These are phyloP conservation scores for Microplitis deprimator DNA, from an alignment of 2,888 invertebrate species.

Conservation along the genomic window DNA sequence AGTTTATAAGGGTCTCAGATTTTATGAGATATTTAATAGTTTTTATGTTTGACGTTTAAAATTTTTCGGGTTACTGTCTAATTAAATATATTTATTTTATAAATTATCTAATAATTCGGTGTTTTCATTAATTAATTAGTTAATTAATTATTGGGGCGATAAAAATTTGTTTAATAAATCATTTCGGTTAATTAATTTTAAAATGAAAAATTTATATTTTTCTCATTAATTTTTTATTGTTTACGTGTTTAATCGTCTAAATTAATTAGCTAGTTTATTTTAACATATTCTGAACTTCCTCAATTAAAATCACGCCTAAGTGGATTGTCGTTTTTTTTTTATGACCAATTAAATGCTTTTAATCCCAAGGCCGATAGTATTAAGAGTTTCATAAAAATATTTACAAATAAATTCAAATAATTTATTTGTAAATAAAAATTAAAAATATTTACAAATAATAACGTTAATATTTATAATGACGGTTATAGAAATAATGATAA, in stretches of 20 bases:
- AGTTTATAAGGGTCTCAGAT: no score
- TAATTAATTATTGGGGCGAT: background rate
- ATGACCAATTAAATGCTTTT: background rate
- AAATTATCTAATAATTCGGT: background rate
- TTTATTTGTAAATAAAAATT: background rate
- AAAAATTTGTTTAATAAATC: background rate
- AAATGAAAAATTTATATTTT: background rate
- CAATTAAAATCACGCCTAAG: background rate
- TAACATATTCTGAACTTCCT: background rate
- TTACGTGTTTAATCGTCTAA: background rate
- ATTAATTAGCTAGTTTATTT: background rate
- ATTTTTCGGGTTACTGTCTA: no score
- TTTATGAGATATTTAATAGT: no score
- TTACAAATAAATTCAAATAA: background rate
- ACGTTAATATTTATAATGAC: background rate
- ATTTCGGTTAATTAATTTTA: background rate
- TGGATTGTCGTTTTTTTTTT: background rate
- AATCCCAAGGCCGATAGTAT: background rate
- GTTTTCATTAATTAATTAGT: background rate
- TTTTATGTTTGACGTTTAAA: no score
- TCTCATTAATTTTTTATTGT: background rate
- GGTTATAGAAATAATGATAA: background rate
- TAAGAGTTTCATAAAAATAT: no score
- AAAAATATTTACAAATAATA: background rate
- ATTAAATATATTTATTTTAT: background rate